A percentile compares a stretch with the other conserved stretches of the same genome.
These are phyloP conservation scores for Ichneumoninae sp. DNA, from an alignment of 2,888 invertebrate genomes.

Conservation along the genomic window DNA sequence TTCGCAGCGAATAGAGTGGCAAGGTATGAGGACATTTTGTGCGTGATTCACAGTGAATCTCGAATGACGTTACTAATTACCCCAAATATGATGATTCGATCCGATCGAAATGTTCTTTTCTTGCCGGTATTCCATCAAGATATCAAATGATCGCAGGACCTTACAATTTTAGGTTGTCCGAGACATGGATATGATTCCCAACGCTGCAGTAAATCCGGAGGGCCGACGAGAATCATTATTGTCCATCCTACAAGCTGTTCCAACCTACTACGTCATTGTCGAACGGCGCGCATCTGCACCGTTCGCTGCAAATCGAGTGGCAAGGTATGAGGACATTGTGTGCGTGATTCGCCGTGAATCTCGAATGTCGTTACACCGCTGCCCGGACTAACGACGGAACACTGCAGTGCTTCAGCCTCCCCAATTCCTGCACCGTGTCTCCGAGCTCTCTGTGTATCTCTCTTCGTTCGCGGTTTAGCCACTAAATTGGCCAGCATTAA, in stretches of 20 bases:
- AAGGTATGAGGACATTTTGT: not conserved
- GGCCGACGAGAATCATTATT: not conserved
- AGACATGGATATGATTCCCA: not conserved
- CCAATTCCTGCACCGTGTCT: not conserved
- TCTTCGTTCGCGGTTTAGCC: constrained; percentile 21
- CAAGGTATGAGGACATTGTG: not conserved
- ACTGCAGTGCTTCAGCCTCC: not conserved
- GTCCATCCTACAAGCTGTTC: not conserved
- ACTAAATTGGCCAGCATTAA: constrained; percentile 57
- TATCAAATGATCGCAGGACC: not conserved
- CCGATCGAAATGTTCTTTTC: too few relatives aligned
- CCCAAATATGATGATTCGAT: too few relatives aligned
- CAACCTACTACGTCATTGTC: constrained; percentile 14
- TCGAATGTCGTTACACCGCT: constrained; percentile 23
- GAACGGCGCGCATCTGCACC: not conserved
- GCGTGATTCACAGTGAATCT: constrained; percentile 30
- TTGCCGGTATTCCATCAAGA: not conserved
- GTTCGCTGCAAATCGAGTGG: constrained; percentile 6
- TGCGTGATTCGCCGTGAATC: constrained; percentile 28
- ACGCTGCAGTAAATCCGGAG: not conserved
- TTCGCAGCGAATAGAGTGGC: constrained; percentile 9
- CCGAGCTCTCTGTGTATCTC: constrained; percentile 22
- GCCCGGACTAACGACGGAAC: not conserved
- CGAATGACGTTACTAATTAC: not conserved
- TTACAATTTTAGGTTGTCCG: not conserved